These are phyloP conservation scores for Diachasmimorpha longicaudata DNA, from an alignment of 1,140 invertebrate genomes.

Conservation along the genomic window DNA sequence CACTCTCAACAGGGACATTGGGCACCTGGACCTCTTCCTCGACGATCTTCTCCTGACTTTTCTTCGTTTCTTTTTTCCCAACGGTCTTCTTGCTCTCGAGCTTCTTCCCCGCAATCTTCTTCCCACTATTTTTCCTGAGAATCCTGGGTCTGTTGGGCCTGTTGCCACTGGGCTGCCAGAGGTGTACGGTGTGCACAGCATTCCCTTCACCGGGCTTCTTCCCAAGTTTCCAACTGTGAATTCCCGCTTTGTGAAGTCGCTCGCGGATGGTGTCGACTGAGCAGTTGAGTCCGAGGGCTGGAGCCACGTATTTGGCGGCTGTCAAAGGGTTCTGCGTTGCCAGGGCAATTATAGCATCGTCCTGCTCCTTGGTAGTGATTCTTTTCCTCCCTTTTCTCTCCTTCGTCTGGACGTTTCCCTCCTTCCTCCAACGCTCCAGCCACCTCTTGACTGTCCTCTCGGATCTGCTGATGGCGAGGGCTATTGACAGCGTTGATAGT, in stretches of 20 bases:
- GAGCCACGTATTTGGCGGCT: constrained; percentile 58
- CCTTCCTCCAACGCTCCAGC: constrained; percentile 60
- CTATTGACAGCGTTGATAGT: constrained; percentile 58
- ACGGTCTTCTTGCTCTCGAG: constrained; percentile 13
- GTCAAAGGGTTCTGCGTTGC: constrained; percentile 58
- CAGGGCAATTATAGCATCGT: constrained; percentile 59
- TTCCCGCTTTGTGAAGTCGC: constrained; percentile 58
- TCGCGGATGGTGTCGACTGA: constrained; percentile 60
- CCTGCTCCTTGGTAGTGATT: constrained; percentile 60
- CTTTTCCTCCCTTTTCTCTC: constrained; percentile 58
- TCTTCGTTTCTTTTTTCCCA: background rate
- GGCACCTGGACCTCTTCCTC: constrained; percentile 9
- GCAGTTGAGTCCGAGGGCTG: constrained; percentile 57
- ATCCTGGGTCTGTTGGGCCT: constrained; percentile 53
- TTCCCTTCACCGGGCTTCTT: constrained; percentile 60
- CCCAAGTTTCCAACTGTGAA: constrained; percentile 61
- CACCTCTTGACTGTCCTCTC: constrained; percentile 60
- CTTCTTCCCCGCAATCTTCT: background rate
- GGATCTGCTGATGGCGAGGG: constrained; percentile 59
- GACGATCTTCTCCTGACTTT: constrained; percentile 32
- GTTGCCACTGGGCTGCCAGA: constrained; percentile 61
- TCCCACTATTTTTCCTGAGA: background rate
- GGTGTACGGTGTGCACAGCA: constrained; percentile 56
- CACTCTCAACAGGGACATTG: constrained; percentile 21
- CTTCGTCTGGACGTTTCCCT: constrained; percentile 60